Evolutionary conservation across 1,140 invertebrate species (phyloP).

Genomic region (Ridgeia piscesae): DNA sequence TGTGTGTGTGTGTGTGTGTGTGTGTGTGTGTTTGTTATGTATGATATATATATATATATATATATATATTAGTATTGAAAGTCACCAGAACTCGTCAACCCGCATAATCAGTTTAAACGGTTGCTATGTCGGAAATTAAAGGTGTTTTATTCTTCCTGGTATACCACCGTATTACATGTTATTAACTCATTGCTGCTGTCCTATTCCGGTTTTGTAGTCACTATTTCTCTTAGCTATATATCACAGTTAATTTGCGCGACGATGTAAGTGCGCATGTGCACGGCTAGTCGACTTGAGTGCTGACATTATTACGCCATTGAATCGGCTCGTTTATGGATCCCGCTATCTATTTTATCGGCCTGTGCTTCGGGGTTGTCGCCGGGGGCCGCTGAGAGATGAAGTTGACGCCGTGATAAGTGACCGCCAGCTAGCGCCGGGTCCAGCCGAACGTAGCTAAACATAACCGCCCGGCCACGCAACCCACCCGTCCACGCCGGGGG

Average conservation of each 20-base stretch:
- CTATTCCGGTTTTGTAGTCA: not conserved
- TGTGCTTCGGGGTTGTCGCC: not conserved
- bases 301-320: not conserved
- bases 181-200: not conserved
- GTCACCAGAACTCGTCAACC: no score
- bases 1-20: no score
- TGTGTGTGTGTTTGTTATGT: no score
- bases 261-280: not conserved
- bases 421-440: not conserved
- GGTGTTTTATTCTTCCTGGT: no score
- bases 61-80: no score
- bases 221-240: not conserved
- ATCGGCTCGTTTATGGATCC: not conserved
- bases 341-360: not conserved
- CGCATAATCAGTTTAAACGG: no score
- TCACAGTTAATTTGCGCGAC: not conserved
- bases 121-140: no score
- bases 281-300: not conserved
- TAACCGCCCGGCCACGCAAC: not conserved
- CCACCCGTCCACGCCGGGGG: no score
- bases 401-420: not conserved
- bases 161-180: no score
- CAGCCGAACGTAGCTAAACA: not conserved
- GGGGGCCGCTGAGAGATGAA: not conserved
- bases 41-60: no score